These are phyloP conservation scores for Ochlodes sylvanus DNA, from an alignment of 2,888 invertebrate genomes.

Conservation along the genomic window DNA sequence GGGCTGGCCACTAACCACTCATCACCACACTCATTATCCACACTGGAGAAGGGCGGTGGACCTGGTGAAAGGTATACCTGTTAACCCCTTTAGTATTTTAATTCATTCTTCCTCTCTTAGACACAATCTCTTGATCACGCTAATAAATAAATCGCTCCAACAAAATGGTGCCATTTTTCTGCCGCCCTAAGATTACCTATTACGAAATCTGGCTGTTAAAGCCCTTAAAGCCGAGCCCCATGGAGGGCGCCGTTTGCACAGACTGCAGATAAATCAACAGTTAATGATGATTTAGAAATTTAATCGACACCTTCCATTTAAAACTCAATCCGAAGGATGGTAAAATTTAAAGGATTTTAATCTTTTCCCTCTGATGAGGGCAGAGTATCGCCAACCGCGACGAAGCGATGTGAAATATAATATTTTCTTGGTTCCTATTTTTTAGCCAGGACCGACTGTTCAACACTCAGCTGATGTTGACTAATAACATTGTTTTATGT, in stretches of 20 bases:
- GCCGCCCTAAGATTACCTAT: conserved; percentile 20
- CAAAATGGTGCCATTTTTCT: conserved; percentile 16
- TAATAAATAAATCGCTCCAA: conserved; percentile 4
- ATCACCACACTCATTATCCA: too few species aligned
- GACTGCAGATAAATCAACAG: conserved; percentile 36
- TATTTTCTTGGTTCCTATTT: not conserved
- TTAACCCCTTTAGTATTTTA: too few species aligned
- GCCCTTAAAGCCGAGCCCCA: conserved; percentile 19
- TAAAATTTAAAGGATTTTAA: conserved; percentile 44
- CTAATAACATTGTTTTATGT: too few species aligned
- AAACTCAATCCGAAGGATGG: conserved; percentile 40
- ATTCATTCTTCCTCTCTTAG: not conserved
- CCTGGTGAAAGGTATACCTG: too few species aligned
- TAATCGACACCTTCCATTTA: conserved; percentile 39
- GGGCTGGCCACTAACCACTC: too few species aligned
- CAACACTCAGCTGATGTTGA: too few species aligned
- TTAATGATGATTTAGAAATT: conserved; percentile 43
- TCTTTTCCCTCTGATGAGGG: conserved; percentile 37
- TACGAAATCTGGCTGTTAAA: conserved; percentile 29
- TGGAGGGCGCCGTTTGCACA: conserved; percentile 32
- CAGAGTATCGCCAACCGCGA: not conserved
- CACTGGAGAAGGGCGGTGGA: too few species aligned
- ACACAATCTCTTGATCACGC: not conserved
- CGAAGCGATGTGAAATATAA: not conserved
- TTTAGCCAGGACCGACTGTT: too few species aligned